These are phyloP conservation scores for Cottoperca gobio DNA, from an alignment of 2,797 vertebrate genomes.

Conservation along the genomic window DNA sequence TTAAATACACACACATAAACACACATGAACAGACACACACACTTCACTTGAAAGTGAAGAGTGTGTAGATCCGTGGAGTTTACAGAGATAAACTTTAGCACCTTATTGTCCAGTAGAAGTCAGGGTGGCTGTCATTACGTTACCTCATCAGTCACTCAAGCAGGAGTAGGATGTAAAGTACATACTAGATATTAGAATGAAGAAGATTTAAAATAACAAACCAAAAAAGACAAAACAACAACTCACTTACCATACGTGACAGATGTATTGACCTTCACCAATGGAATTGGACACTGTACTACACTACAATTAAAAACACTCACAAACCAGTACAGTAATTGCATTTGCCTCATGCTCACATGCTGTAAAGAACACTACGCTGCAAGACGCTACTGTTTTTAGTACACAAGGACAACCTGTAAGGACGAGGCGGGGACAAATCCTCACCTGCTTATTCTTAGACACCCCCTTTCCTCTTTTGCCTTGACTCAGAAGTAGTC, in stretches of 20 bases:
- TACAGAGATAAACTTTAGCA: slow-evolving; percentile 79
- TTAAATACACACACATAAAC: neutral
- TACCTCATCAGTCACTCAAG: slow-evolving; percentile 74
- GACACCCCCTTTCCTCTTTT: slow-evolving; percentile 57
- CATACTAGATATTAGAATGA: slow-evolving; percentile 43
- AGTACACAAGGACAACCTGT: slow-evolving; percentile 34
- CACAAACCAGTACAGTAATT: slow-evolving; percentile 18
- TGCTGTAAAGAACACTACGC: slow-evolving; percentile 59
- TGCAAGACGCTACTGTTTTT: slow-evolving; percentile 35
- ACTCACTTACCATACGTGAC: slow-evolving; percentile 24
- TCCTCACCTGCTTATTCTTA: slow-evolving; percentile 64
- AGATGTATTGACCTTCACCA: slow-evolving; percentile 17
- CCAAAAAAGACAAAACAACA: slow-evolving; percentile 55
- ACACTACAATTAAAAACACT: slow-evolving; percentile 35
- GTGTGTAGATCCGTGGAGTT: slow-evolving; percentile 69
- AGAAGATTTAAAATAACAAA: slow-evolving; percentile 51
- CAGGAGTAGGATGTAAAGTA: slow-evolving; percentile 64
- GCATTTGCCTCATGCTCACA: slow-evolving; percentile 15
- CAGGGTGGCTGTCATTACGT: slow-evolving; percentile 69
- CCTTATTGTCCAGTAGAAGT: slow-evolving; percentile 77
- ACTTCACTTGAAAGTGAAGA: slow-evolving; percentile 61
- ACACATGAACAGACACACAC: slow-evolving; percentile 30
- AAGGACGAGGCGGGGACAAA: slow-evolving; percentile 66
- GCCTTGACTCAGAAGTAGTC: slow-evolving; percentile 75
- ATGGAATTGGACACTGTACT: slow-evolving; percentile 35